These are phyloP conservation scores for Drosophila siamana DNA, from an alignment of 2,888 invertebrate genomes.

Conservation along the genomic window DNA sequence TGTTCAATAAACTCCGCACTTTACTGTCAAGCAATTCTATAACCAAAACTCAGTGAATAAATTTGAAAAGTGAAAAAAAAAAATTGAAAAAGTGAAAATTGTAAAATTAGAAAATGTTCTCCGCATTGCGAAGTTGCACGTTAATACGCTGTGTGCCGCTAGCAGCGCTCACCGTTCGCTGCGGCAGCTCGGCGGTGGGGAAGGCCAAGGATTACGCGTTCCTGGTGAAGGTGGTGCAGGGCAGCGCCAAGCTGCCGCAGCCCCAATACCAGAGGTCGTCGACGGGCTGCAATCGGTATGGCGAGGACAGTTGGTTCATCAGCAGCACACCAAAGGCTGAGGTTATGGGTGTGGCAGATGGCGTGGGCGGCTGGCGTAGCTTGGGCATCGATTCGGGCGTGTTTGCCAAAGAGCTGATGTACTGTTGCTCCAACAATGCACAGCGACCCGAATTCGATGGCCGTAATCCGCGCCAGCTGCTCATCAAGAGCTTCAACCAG, in stretches of 20 bases:
- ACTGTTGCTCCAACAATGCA: slow-evolving; percentile 95
- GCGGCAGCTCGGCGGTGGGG: not conserved
- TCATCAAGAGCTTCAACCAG: slow-evolving; percentile 95
- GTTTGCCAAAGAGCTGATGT: slow-evolving; percentile 96
- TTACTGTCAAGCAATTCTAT: not conserved
- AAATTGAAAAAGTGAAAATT: not conserved
- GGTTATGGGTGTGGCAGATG: slow-evolving; percentile 95
- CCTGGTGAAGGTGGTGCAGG: slow-evolving; percentile 63
- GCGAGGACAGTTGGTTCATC: slow-evolving; percentile 69
- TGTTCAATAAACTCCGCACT: too few relatives aligned
- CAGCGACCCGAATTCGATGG: slow-evolving; percentile 93
- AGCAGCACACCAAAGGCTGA: slow-evolving; percentile 58
- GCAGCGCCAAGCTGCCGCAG: slow-evolving; percentile 38
- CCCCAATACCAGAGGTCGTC: not conserved
- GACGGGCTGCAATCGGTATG: slow-evolving; percentile 36
- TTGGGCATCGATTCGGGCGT: slow-evolving; percentile 98
- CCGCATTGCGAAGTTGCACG: not conserved
- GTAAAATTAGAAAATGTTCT: slow-evolving; percentile 25
- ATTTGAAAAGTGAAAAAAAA: not conserved
- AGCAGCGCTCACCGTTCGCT: not conserved
- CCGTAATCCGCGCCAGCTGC: slow-evolving; percentile 92
- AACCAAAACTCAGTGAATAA: not conserved
- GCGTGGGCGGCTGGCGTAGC: slow-evolving; percentile 98
- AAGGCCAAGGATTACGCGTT: slow-evolving; percentile 32
- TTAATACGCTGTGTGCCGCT: not conserved